Evolutionary conservation across 2,797 vertebrate genomes (phyloP).

Genomic region (Neopelma chrysocephalum): DNA sequence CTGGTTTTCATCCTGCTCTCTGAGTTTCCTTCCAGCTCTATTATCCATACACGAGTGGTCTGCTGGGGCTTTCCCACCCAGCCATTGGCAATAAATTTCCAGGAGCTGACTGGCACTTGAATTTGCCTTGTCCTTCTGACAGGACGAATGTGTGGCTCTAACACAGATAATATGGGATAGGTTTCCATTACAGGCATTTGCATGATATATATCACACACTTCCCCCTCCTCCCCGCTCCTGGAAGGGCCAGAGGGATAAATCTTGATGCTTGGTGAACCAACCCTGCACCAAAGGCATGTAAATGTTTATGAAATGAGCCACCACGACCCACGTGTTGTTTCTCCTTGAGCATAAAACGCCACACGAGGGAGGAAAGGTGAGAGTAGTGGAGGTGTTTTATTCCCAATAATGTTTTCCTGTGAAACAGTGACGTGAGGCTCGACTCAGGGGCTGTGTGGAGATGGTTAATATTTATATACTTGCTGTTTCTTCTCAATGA

Average conservation of each 20-base stretch:
- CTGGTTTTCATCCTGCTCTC: background rate
- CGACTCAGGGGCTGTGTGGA: fast-evolving
- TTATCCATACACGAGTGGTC: background rate
- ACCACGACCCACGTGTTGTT: background rate
- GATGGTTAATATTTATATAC: background rate
- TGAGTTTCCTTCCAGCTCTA: background rate
- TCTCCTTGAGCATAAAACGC: background rate
- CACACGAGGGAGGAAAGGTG: background rate
- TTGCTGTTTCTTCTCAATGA: background rate
- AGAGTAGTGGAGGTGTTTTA: background rate
- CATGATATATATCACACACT: background rate
- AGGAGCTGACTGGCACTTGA: background rate
- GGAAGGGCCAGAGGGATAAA: constrained; percentile 13
- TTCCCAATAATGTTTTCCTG: background rate
- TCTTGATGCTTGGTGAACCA: constrained; percentile 8
- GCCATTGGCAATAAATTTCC: background rate
- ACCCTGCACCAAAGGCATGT: background rate
- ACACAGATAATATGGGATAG: background rate
- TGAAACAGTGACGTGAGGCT: background rate
- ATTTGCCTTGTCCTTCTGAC: constrained; percentile 10
- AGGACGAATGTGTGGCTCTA: background rate
- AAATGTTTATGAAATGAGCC: constrained; percentile 4
- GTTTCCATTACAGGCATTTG: constrained; percentile 15
- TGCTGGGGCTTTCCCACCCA: background rate
- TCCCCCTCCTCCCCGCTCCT: background rate